A percentile compares a stretch with the other conserved stretches of the same genome.
Evolutionary conservation across 2,888 invertebrate genomes (phyloP).

Genomic region (Myathropa florea): DNA sequence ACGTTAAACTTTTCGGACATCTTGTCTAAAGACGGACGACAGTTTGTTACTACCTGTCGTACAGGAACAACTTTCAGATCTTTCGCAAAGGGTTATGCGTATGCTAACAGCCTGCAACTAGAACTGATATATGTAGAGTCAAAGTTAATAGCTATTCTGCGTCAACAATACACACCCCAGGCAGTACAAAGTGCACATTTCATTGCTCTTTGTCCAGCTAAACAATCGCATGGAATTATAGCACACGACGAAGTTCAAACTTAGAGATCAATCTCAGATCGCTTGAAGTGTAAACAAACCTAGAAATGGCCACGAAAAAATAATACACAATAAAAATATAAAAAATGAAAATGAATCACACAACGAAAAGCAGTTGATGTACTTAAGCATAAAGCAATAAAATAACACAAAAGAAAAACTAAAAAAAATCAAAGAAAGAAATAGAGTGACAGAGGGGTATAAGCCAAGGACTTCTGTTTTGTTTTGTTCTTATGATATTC

Average conservation of each 20-base stretch:
- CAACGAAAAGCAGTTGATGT: conserved; percentile 49
- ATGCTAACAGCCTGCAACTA: no score
- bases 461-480: conserved; percentile 7
- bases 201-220: neutral
- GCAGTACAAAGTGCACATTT: neutral
- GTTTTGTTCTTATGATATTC: conserved; percentile 7
- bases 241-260: neutral
- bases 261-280: neutral
- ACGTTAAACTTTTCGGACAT: no score
- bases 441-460: neutral
- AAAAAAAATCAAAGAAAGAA: conserved; percentile 30
- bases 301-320: neutral
- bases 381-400: conserved; percentile 61
- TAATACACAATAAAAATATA: neutral
- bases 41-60: no score
- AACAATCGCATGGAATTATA: neutral
- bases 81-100: no score
- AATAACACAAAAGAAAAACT: conserved; percentile 30
- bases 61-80: no score
- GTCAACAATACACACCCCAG: neutral
- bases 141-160: neutral
- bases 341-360: conserved; percentile 48
- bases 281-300: neutral
- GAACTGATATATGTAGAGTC: no score
- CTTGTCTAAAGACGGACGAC: no score